Evolutionary conservation across 2,888 invertebrate species (phyloP).

Genomic region (Eupithecia vulgata): DNA sequence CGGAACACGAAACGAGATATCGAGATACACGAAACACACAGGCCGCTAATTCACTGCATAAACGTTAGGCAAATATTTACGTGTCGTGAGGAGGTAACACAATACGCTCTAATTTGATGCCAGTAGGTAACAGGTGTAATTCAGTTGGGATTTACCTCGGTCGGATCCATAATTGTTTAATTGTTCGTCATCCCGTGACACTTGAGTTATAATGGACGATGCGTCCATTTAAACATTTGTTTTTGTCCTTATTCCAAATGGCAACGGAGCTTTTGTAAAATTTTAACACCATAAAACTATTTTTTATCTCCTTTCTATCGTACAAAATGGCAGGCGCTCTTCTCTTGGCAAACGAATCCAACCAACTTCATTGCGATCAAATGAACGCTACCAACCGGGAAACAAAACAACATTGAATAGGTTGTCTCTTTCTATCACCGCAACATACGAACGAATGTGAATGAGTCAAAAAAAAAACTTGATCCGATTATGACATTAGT

Average conservation of each 20-base stretch:
- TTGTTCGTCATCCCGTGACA: conserved; percentile 98
- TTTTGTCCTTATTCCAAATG: conserved; percentile 80
- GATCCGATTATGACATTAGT: conserved; percentile 43
- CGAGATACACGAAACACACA: conserved; percentile 56
- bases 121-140: conserved; percentile 83
- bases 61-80: conserved; percentile 71
- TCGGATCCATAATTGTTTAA: conserved; percentile 95
- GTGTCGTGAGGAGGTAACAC: conserved; percentile 74
- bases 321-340: conserved; percentile 84
- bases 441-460: background rate
- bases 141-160: conserved; percentile 90
- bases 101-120: conserved; percentile 82
- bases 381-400: conserved; percentile 64
- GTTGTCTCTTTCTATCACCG: conserved; percentile 51
- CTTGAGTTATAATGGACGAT: conserved; percentile 99
- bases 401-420: conserved; percentile 48
- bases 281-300: conserved; percentile 84
- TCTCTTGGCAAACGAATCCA: conserved; percentile 71
- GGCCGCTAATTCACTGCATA: conserved; percentile 51
- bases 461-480: background rate
- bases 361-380: conserved; percentile 60
- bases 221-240: conserved; percentile 93
- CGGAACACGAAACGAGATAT: conserved; percentile 32
- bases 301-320: conserved; percentile 84
- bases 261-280: conserved; percentile 79